Conservation (phyloP, 2,888 invertebrate species). For the Callyntrura sp. region DNA sequence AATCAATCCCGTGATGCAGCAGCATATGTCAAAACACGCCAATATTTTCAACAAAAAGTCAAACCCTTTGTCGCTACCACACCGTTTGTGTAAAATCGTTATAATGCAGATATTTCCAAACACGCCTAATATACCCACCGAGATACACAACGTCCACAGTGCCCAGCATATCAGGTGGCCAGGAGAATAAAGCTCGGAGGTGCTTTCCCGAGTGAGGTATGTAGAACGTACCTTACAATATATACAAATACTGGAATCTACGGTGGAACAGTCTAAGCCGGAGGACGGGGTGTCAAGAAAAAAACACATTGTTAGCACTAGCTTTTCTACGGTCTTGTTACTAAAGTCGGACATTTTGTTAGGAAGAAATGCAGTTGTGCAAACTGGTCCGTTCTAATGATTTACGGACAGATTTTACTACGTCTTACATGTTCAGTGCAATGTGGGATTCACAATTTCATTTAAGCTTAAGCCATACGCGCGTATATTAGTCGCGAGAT, state of each 20-base stretch:
- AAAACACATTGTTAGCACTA: not conserved
- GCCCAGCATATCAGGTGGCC: not conserved
- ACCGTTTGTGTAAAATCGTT: not conserved
- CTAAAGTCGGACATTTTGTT: too few species aligned
- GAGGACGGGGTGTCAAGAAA: not conserved
- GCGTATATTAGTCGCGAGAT: too few species aligned
- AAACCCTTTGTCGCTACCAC: not conserved
- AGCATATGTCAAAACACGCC: not conserved
- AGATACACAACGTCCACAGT: not conserved
- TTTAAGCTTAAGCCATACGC: too few species aligned
- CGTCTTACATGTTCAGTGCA: too few species aligned
- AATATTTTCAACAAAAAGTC: constrained; percentile 2
- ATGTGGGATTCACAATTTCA: too few species aligned
- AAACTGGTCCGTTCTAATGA: too few species aligned
- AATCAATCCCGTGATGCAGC: not conserved
- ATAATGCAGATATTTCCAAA: constrained; percentile 20
- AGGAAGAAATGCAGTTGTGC: too few species aligned
- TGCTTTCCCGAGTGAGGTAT: constrained; percentile 31
- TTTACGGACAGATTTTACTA: too few species aligned
- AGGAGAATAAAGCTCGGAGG: not conserved
- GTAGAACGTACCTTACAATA: not conserved
- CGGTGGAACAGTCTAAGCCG: constrained; percentile 17
- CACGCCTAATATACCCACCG: not conserved
- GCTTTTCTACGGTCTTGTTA: too few species aligned
- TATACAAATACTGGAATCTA: not conserved